Evolutionary conservation across 2,888 invertebrate genomes (phyloP), one percentile per base, ranked within the genome.

Genomic region (Fissipunctia ypsillon): DNA sequence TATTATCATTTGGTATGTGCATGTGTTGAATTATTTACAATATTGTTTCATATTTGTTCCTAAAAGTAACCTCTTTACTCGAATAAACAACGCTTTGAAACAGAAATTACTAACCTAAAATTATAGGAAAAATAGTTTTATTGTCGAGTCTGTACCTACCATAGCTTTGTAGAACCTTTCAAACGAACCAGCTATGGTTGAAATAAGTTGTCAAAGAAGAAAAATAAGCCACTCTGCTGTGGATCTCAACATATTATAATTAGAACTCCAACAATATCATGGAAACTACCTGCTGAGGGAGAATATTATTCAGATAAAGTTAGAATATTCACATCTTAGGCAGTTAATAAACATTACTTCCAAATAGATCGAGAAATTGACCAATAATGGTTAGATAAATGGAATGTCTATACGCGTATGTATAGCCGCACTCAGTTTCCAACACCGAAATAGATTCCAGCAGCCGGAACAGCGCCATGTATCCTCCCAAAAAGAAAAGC

Each of bases 1-100:
- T 90, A 90, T 87, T 79, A 75, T 81, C 67, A 76, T 83, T 85
- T 88, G 83, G 85, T 91, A 89, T 90, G 90, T 90, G 87, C 89
- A 90, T 89, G 78, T 86, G 64, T 79, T 88, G 88, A 88, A 88
- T 90, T 89, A 88, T 86, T 90, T 89, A 88, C 81, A 80, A 78
- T 80, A 76, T 76, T 79, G 69, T 84, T 76, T 41, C 16, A 19
- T 65, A n/a, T 75, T 73, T 78, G 48, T 28, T 25, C 35, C 41
- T n/a, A 45, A 61, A 63, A 52, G 57, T 57, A 64, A 35, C 31
- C 38, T 70, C 14, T 66, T 73, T 41, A 28, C 25, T 66, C 0
- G n/a, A 59, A 82, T 65, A 57, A 57, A 72, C 2, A 61, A 28
- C n/a, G 22, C 19, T 67, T 63, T 59, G 48, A 38, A 68, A 16